Conservation (phyloP, 2,797 vertebrate species). For the Clarias fuscus region DNA sequence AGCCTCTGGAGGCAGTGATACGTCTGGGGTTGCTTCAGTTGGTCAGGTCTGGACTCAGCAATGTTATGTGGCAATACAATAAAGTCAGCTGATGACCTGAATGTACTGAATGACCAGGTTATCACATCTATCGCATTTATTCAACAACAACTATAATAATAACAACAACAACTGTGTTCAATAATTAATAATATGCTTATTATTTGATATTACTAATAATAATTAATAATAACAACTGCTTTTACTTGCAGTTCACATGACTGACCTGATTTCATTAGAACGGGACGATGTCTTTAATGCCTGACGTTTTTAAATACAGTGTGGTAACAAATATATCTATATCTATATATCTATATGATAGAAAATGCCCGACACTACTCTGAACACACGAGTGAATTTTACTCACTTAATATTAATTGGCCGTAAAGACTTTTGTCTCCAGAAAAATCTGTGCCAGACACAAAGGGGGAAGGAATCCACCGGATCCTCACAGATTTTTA, state of each 20-base stretch:
- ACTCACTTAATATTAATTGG: constrained; percentile 54
- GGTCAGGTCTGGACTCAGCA: no score
- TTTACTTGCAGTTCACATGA: background rate
- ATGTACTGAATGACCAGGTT: no score
- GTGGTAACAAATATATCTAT: background rate
- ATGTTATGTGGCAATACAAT: no score
- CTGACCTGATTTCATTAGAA: background rate
- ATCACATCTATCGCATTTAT: no score
- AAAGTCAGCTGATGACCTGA: no score
- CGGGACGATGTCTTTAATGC: background rate
- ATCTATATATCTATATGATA: background rate
- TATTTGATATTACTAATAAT: background rate
- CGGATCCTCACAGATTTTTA: constrained; percentile 56
- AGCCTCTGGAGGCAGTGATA: no score
- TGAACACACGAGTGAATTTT: constrained; percentile 43
- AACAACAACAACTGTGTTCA: no score
- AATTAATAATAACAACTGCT: background rate
- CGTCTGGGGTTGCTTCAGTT: no score
- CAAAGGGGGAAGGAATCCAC: constrained; percentile 26
- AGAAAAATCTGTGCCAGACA: background rate
- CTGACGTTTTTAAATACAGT: background rate
- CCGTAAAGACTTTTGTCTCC: constrained; percentile 44
- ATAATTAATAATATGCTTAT: no score
- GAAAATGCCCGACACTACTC: background rate
- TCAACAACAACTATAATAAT: no score